Evolutionary conservation across 2,888 invertebrate genomes (phyloP), one percentile per base, ranked within the genome.

Genomic region (Drosophila multiciliata): DNA sequence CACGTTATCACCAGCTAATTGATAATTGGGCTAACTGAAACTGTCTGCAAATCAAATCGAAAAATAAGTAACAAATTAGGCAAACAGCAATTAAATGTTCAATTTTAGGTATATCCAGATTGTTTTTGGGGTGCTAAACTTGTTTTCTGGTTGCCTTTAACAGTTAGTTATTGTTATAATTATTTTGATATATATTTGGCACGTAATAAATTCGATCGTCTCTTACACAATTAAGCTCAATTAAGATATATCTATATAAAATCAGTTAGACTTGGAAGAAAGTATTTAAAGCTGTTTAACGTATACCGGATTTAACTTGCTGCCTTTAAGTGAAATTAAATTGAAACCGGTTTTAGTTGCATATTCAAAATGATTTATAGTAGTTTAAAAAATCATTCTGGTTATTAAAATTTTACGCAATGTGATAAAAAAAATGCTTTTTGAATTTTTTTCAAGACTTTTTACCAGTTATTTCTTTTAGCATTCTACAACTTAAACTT

Each of bases 31-130:
- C 23, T 5, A 45, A 63, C 11, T 1, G 9, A 15, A 70, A 45
- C 36, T 26, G 26, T 32, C 54, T 59, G 64, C 26, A 29, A 38
- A 50, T 49, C 38, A 54, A 49, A 40, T 78, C 33, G 15, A n/a
- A 48, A 66, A 62, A 54, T 71, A 26, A 11, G 20, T 38, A 38
- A 53, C 36, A 63, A 66, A 60, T 77, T 35, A 33, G 20, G 33
- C 52, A 73, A 48, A 42, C 53, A 57, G 50, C 50, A 62, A 55
- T 65, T 57, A 53, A 69, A 72, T 55, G 33, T 49, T 50, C 3
- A 45, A 40, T 52, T 62, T 61, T 61, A 26, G 52, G 4, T 40
- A 23, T 42, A 38, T 15, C 35, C 35, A 35, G 42, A 61, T 11
- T 20, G 45, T 38, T 42, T 38, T 55, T 35, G 29, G 23, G 17